Evolutionary conservation across 2,113 vertebrate species (phyloP).

Genomic region (Myocastor coypus): DNA sequence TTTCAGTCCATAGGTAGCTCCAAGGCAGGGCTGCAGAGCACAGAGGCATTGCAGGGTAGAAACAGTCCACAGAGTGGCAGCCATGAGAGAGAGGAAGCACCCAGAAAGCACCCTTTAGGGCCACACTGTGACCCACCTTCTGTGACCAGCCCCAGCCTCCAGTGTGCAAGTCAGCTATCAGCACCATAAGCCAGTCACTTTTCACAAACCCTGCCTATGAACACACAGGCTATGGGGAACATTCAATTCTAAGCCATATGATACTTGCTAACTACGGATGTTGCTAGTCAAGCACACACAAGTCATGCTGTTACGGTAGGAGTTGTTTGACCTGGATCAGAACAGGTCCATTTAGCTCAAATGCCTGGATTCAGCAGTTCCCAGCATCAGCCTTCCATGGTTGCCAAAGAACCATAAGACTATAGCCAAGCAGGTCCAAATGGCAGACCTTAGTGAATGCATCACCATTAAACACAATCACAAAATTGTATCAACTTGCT

Average conservation of each 20-base stretch:
- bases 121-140: neutral
- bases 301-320: neutral
- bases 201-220: neutral
- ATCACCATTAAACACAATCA: neutral
- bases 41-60: neutral
- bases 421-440: neutral
- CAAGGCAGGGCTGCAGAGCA: neutral
- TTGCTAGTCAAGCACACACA: neutral
- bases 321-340: neutral
- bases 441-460: neutral
- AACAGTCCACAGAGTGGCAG: neutral
- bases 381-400: neutral
- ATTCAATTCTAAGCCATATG: neutral
- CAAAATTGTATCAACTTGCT: neutral
- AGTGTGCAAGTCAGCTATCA: neutral
- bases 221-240: neutral
- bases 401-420: neutral
- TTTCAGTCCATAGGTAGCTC: neutral
- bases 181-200: neutral
- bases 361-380: neutral
- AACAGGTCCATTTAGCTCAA: neutral
- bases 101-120: neutral
- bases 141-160: neutral
- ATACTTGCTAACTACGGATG: neutral
- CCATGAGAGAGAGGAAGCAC: neutral